Evolutionary conservation across 1,140 invertebrate genomes (phyloP), one percentile per base, ranked within the genome.

Genomic region (Helicoverpa armigera): DNA sequence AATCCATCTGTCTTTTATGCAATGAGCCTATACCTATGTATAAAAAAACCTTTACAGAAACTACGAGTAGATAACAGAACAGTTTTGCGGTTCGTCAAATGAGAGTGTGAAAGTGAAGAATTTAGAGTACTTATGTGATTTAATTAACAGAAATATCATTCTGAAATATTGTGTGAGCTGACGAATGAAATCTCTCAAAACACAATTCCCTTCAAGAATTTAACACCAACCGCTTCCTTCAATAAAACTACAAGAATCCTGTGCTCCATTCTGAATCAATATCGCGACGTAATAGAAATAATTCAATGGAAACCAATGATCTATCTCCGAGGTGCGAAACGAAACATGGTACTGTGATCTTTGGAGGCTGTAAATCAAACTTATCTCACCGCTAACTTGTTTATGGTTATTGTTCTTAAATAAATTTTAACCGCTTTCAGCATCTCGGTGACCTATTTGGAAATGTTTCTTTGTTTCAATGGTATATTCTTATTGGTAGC

Each of bases 341-440:
- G 35, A 48, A 75, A 60, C 56, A 75, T 75, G 54, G 54, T 50
- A 35, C 72, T 31, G 18, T n/a, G 60, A 58, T 50, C 74, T 61
- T 50, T 29, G 58, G 43, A 63, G 35, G 54, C 23, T 50, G 43
- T 76, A 76, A 76, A 76, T 76, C 74, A 63, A 76, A 76, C 58
- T 63, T 76, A 76, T 76, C 74, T 63, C 48, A 51, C 16, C 11
- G 18, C 48, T 54, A 14, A 53, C 74, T 76, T 23, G 60, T 76
- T 76, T 76, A 56, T 60, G 54, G 58, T 61, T 76, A 48, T 58
- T 75, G 43, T 63, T 48, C 58, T 76, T 76, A 63, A 76, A 76
- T 76, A 76, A 76, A 76, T 74, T 74, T 74, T 76, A 76, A 76
- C 73, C 23, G 58, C 58, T 63, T 63, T 76, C 74, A 51, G 60